These are phyloP conservation scores for Silurus glanis DNA, from an alignment of 2,113 vertebrate species.

Conservation along the genomic window DNA sequence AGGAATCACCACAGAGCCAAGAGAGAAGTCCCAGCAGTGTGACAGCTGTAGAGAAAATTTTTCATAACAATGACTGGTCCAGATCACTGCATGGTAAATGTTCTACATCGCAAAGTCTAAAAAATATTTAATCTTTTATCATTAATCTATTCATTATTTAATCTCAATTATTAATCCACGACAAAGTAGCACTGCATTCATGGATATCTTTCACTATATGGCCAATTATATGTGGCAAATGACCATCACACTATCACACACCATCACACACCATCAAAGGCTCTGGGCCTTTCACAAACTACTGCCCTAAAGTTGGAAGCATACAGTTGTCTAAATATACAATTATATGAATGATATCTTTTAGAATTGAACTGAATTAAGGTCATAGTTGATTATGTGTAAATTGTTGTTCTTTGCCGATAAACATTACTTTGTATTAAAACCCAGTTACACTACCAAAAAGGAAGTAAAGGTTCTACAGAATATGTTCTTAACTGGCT, in stretches of 20 bases:
- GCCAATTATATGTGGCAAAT: not conserved
- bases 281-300: too few relatives aligned
- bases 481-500: not conserved
- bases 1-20: constrained; percentile 80
- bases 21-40: constrained; percentile 70
- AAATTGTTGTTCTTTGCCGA: not conserved
- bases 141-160: too few relatives aligned
- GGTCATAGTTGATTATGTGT: not conserved
- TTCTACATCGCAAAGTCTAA: not conserved
- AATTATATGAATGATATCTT: not conserved
- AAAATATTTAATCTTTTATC: too few relatives aligned
- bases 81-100: not conserved
- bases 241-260: not conserved
- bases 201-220: not conserved
- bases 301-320: too few relatives aligned
- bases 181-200: not conserved
- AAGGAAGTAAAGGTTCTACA: too few relatives aligned
- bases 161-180: not conserved
- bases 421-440: not conserved
- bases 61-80: not conserved
- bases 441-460: not conserved
- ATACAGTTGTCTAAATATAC: not conserved
- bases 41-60: constrained; percentile 61
- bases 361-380: not conserved
- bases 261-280: too few relatives aligned